A percentile compares a stretch with the other conserved stretches of the same genome.
Evolutionary conservation across 2,888 invertebrate genomes (phyloP).

Genomic region (Aphrophora alni): DNA sequence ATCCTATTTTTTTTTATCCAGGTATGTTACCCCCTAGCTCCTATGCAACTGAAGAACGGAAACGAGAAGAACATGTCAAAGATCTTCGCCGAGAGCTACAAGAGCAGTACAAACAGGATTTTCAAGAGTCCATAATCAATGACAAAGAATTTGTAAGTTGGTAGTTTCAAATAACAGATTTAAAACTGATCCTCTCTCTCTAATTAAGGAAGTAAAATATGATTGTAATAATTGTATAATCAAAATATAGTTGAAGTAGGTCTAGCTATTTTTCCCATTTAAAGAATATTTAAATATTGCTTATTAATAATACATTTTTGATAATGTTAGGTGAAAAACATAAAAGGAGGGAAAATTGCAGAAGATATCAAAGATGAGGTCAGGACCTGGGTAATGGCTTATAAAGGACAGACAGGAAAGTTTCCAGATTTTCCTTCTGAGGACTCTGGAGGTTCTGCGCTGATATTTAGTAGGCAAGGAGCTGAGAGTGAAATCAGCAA

Average conservation of each 20-base stretch:
- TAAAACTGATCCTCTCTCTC: too few species aligned
- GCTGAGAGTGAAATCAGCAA: slow-evolving; percentile 82
- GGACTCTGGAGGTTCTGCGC: slow-evolving; percentile 87
- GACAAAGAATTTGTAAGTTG: slow-evolving; percentile 51
- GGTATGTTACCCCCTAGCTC: slow-evolving; percentile 58
- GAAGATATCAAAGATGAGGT: slow-evolving; percentile 90
- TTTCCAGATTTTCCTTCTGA: slow-evolving; percentile 92
- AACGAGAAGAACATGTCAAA: slow-evolving; percentile 55
- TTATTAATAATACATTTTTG: too few species aligned
- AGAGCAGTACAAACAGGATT: slow-evolving; percentile 70
- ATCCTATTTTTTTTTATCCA: slow-evolving; percentile 38
- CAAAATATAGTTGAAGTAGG: too few species aligned
- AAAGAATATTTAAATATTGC: too few species aligned
- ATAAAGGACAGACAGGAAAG: slow-evolving; percentile 80
- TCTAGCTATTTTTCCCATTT: too few species aligned
- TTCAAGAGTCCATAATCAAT: slow-evolving; percentile 68
- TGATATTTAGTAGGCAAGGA: slow-evolving; percentile 81
- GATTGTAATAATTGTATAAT: too few species aligned
- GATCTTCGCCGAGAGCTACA: slow-evolving; percentile 70
- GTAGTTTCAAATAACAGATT: too few species aligned
- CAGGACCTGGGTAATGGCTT: slow-evolving; percentile 84
- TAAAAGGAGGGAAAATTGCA: slow-evolving; percentile 72
- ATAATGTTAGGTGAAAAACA: slow-evolving; percentile 59
- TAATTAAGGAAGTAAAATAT: too few species aligned
- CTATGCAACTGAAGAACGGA: slow-evolving; percentile 54